Evolutionary conservation across 2,797 vertebrate genomes (phyloP), one percentile per base, ranked within the genome.

Genomic region (Potorous gilbertii): DNA sequence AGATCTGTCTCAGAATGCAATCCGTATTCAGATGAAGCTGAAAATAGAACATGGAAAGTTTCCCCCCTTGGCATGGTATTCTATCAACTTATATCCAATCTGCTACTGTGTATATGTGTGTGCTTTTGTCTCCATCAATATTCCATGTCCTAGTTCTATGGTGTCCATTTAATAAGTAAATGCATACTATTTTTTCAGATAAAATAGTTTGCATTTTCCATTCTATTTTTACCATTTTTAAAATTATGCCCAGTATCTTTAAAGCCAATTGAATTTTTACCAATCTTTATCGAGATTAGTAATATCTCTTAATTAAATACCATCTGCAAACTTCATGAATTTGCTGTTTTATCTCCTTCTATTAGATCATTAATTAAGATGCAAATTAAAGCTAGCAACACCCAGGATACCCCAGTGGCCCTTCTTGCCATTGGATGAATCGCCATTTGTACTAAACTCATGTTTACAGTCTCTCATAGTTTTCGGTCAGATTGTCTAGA

Each of bases 321-420:
- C 95, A 46, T 94, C 92, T 95, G 94, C 89, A 96, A 96, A 92
- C 29, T n/a, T 93, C 93, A 56, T 92, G 57, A 93, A 92, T 94
- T 90, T 94, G 34, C 57, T 95, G 91, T 50, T 95, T 96, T 89
- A 94, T 91, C 34, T 93, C 57, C 34, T 94, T 93, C n/a, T 93
- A 55, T 56, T 94, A 56, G 50, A 28, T 96, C 54, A 87, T 93
- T 92, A 97, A 94, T 96, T 93, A 96, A 93, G 66, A 96, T 56
- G 56, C 31, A 93, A 92, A 93, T 96, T 92, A 95, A 96, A 94
- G 54, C 5, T 8, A 59, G 92, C 55, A 91, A 92, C 46, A 10
- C 27, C 62, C 56, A 28, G 90, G 55, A 54, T 1, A 18, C 46
- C 28, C 10, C 13, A 34, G 12, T 34, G 50, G n/a, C 31, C 21